phyloP scores from a whole-genome alignment of 1,140 invertebrate genomes.

The Tetramorium parvispinum region DNA sequence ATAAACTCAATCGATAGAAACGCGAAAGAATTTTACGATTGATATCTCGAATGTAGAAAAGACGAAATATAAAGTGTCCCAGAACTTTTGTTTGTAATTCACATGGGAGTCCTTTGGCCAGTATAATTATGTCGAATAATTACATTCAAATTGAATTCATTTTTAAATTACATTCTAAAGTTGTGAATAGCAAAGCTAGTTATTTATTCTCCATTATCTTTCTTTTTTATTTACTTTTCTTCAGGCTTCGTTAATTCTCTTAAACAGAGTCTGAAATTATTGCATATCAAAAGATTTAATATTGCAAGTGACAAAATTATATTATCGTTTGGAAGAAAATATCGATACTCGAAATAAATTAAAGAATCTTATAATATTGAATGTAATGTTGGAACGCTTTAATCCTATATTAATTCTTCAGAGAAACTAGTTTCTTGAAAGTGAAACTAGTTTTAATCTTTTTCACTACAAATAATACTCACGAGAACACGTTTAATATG shows the following conservation, averaged over 20 bases:
- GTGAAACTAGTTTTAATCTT: constrained; percentile 5
- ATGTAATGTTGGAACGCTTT: not conserved
- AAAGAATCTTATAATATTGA: not conserved
- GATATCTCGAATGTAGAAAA: not conserved
- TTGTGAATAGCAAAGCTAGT: not conserved
- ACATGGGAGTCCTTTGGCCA: not conserved
- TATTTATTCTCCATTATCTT: not conserved
- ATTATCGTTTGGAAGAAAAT: not conserved
- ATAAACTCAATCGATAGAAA: not conserved
- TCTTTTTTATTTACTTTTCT: not conserved
- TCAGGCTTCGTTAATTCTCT: not conserved
- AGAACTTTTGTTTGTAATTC: not conserved
- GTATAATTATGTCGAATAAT: not conserved
- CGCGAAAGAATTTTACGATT: not conserved
- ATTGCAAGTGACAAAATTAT: not conserved
- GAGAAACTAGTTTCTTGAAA: not conserved
- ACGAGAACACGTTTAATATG: not conserved
- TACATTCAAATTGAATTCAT: not conserved
- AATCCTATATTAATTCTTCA: not conserved
- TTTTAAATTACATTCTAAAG: not conserved
- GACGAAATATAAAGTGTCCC: not conserved
- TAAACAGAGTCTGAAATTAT: not conserved
- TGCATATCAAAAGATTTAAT: not conserved
- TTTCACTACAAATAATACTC: not conserved
- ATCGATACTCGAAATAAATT: not conserved